phyloP scores from a whole-genome alignment of 2,797 vertebrate genomes.

The Sphenodon punctatus region DNA sequence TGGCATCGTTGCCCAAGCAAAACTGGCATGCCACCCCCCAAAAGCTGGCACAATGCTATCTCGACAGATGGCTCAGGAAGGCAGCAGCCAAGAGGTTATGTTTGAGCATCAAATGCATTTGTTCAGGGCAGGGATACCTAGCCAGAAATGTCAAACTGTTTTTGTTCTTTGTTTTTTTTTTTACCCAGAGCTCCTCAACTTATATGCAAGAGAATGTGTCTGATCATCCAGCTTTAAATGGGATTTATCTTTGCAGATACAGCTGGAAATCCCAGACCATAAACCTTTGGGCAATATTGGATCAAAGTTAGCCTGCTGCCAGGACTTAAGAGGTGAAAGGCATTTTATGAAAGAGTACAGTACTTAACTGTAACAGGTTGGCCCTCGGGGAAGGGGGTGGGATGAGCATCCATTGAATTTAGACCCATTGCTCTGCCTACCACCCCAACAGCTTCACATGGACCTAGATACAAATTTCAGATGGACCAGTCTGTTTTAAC shows the following conservation, averaged over 20 bases:
- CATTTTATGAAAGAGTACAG: too few relatives aligned
- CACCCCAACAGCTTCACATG: too few relatives aligned
- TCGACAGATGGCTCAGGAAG: conserved; percentile 57
- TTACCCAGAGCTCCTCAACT: conserved; percentile 4
- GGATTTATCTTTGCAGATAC: neutral
- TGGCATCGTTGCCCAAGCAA: conserved; percentile 20
- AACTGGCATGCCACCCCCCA: conserved; percentile 37
- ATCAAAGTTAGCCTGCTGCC: neutral
- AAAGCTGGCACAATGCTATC: conserved; percentile 36
- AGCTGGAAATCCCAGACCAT: neutral
- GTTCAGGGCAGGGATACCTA: conserved; percentile 41
- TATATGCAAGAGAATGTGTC: neutral
- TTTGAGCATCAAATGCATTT: conserved; percentile 51
- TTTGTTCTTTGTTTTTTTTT: neutral
- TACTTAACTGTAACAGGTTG: neutral
- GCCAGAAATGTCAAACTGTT: conserved; percentile 24
- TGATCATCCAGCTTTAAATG: neutral
- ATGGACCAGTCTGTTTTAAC: too few relatives aligned
- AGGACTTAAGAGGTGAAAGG: neutral
- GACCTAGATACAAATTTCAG: too few relatives aligned
- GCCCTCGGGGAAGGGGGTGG: too few relatives aligned
- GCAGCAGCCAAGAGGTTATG: conserved; percentile 43
- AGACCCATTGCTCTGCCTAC: too few relatives aligned
- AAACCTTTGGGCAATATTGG: neutral
- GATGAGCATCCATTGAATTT: too few relatives aligned